phyloP scores from a whole-genome alignment of 2,888 invertebrate genomes.

The Norana najaformis region DNA sequence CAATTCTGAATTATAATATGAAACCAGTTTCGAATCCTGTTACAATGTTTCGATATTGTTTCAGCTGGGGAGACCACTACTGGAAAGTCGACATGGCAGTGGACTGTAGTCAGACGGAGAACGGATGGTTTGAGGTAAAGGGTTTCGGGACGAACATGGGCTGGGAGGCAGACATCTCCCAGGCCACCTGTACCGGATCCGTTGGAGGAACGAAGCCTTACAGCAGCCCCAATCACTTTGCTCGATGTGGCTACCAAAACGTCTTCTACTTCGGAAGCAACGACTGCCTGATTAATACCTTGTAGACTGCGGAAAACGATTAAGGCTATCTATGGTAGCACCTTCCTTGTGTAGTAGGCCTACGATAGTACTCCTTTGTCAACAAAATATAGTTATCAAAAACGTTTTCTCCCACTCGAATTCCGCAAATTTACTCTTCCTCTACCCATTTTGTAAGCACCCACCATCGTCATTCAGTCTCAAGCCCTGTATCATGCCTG shows the following conservation, averaged over 20 bases:
- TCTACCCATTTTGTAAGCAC: no score
- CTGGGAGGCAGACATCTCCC: slow-evolving; percentile 59
- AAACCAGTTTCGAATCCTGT: background rate
- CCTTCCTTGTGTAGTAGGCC: background rate
- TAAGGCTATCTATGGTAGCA: background rate
- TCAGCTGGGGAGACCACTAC: slow-evolving; percentile 56
- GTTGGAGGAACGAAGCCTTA: slow-evolving; percentile 47
- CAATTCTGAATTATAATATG: background rate
- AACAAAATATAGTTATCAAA: background rate
- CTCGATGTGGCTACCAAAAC: slow-evolving; percentile 61
- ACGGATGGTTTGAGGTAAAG: slow-evolving; percentile 64
- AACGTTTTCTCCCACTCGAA: background rate
- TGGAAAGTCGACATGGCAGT: slow-evolving; percentile 59
- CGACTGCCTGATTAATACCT: slow-evolving; percentile 44
- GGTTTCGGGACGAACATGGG: slow-evolving; percentile 47
- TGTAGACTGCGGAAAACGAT: background rate
- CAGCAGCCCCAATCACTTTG: slow-evolving; percentile 59
- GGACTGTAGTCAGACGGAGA: slow-evolving; percentile 56
- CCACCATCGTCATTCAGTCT: no score
- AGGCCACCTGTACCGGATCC: slow-evolving; percentile 52
- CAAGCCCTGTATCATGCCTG: no score
- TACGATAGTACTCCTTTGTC: background rate
- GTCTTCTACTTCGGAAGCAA: slow-evolving; percentile 56
- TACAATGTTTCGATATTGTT: background rate
- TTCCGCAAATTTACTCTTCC: background rate